These are phyloP conservation scores for Tipula confusa DNA, from an alignment of 2,888 invertebrate species.

Conservation along the genomic window DNA sequence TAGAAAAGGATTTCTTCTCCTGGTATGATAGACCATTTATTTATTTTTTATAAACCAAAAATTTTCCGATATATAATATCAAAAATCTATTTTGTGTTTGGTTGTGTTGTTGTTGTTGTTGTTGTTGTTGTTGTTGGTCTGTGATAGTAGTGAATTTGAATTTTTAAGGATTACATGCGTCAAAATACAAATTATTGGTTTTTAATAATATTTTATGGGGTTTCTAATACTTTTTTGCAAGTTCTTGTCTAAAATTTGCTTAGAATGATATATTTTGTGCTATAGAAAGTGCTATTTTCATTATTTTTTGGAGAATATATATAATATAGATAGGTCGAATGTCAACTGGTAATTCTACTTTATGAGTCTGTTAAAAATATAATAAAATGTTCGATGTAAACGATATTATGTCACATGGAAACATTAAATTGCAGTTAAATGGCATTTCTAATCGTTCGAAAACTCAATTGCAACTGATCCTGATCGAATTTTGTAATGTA, in stretches of 20 bases:
- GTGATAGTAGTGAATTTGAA: slow-evolving; percentile 16
- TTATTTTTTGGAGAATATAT: neutral
- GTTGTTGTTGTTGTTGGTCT: too few relatives aligned
- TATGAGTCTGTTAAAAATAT: neutral
- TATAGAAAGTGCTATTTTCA: neutral
- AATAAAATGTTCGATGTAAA: too few relatives aligned
- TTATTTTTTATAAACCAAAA: neutral
- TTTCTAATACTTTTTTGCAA: neutral
- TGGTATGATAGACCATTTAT: neutral
- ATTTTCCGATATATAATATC: neutral
- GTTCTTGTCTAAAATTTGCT: neutral
- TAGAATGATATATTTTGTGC: neutral
- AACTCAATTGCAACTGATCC: too few relatives aligned
- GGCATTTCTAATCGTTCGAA: too few relatives aligned
- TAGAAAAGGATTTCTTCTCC: neutral
- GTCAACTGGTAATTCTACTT: slow-evolving; percentile 20
- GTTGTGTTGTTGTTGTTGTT: too few relatives aligned
- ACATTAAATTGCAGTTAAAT: too few relatives aligned
- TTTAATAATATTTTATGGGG: slow-evolving; percentile 25
- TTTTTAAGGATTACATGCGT: slow-evolving; percentile 25
- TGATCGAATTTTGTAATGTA: too few relatives aligned
- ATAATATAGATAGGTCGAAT: slow-evolving; percentile 12
- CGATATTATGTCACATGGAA: too few relatives aligned
- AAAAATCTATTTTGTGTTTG: too few relatives aligned
- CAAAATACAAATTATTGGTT: neutral